Evolutionary conservation across 2,797 vertebrate genomes (phyloP).

Genomic region (Micrastur ruficollis): DNA sequence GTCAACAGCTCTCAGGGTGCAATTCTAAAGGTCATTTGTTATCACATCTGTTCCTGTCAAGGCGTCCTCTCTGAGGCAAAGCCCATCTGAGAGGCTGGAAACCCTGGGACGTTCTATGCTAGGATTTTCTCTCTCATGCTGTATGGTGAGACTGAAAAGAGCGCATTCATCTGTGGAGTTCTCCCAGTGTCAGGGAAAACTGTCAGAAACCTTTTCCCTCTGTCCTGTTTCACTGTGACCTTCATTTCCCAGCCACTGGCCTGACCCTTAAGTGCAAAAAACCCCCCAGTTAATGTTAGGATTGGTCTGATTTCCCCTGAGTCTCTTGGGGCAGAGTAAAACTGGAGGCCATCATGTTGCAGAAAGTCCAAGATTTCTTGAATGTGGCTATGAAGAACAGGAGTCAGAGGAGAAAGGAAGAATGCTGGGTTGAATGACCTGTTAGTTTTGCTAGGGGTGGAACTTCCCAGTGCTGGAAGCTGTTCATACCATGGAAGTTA

Average conservation of each 20-base stretch:
- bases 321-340: not conserved
- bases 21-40: slow-evolving; percentile 62
- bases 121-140: slow-evolving; percentile 11
- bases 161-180: not conserved
- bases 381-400: not conserved
- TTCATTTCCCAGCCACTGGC: not conserved
- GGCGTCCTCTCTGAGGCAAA: not conserved
- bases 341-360: not conserved
- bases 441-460: not conserved
- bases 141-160: slow-evolving; percentile 8
- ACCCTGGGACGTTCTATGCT: not conserved
- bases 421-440: not conserved
- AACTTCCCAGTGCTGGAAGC: not conserved
- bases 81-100: not conserved
- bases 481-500: not conserved
- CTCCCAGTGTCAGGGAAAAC: not conserved
- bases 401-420: not conserved
- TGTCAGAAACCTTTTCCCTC: not conserved
- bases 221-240: not conserved
- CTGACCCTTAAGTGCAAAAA: not conserved
- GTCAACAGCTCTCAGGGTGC: slow-evolving; percentile 41
- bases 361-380: not conserved
- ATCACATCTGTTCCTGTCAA: slow-evolving; percentile 57
- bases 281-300: not conserved
- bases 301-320: not conserved